Evolutionary conservation across 1,140 invertebrate genomes (phyloP), one percentile per base, ranked within the genome.

Genomic region (Halictus rubicundus): DNA sequence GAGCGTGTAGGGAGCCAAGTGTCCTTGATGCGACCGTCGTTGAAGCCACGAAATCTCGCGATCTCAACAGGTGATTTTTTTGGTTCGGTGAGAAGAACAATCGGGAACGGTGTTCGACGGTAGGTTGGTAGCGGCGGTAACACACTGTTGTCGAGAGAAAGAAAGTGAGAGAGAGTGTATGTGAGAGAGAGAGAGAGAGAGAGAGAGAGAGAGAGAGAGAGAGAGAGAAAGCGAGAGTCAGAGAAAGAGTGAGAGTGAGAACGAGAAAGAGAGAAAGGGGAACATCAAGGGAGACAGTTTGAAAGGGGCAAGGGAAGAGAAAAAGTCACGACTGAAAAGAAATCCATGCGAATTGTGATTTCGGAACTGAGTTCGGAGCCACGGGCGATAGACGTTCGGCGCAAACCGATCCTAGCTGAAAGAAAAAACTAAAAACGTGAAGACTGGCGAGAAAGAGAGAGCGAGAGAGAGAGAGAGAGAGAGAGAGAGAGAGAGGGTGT

Each of bases 11-110:
- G 92, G 92, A 93, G 92, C 91, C 92, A 93, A 93, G 92, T 93
- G 92, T 93, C 92, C 92, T 93, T 93, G 91, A 93, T 93, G 92
- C 92, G 92, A 92, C 92, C 92, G 91, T 92, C 92, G 92, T 93
- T 92, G 89, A 91, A 92, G 91, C 92, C 91, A 92, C 84, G 91
- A 92, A 90, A 93, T 92, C 91, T 92, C 92, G 90, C 91, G 92
- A 93, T 93, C 92, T 93, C 91, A 92, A 87, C 85, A 85, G 82
- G 85, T 87, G 85, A 87, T 86, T 80, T 87, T 85, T 86, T 83
- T 83, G 39, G 76, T 71, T 70, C 27, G 9, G 68, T 52, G 10
- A 46, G 39, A 32, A 16, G 4, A 27, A n/a, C 21, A n/a, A 21
- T 19, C 9, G 72, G 12, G 61, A 25, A 63, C 66, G 75, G 54